phyloP scores from a whole-genome alignment of 2,113 vertebrate species.

The Phoenicopterus ruber region DNA sequence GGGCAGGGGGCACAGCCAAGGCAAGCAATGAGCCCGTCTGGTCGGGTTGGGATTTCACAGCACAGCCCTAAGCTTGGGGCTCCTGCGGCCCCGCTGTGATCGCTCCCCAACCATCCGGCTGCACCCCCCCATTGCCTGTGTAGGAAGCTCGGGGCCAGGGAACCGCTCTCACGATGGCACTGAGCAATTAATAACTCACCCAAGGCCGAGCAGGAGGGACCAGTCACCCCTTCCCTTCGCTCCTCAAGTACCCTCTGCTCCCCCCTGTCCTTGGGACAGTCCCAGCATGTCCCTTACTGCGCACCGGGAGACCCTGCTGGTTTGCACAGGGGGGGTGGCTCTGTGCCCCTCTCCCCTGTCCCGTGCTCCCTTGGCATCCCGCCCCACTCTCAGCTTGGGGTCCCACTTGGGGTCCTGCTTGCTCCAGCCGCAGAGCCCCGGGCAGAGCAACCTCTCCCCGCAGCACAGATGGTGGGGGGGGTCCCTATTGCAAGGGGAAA shows the following conservation, averaged over 20 bases:
- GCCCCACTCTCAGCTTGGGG: not conserved
- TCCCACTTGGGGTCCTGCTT: not conserved
- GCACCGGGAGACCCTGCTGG: not conserved
- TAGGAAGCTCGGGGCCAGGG: not conserved
- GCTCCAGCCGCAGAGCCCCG: not conserved
- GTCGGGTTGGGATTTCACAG: not conserved
- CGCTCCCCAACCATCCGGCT: not conserved
- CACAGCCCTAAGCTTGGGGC: not conserved
- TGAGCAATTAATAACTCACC: not conserved
- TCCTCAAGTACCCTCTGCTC: not conserved
- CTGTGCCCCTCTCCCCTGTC: not conserved
- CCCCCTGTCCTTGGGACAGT: not conserved
- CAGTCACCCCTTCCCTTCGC: not conserved
- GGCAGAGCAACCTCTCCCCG: not conserved
- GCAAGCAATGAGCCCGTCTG: not conserved
- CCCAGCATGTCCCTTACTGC: not conserved
- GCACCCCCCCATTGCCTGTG: fast-evolving
- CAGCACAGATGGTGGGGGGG: not conserved
- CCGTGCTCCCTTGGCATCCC: not conserved
- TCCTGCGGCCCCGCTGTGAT: not conserved
- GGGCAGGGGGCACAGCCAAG: not conserved
- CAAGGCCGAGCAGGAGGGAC: not conserved
- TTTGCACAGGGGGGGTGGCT: not conserved
- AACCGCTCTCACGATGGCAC: not conserved
- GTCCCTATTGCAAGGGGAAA: not conserved